Evolutionary conservation across 2,888 invertebrate genomes (phyloP), one percentile per base, ranked within the genome.

Genomic region (Lochmaea crataegi): DNA sequence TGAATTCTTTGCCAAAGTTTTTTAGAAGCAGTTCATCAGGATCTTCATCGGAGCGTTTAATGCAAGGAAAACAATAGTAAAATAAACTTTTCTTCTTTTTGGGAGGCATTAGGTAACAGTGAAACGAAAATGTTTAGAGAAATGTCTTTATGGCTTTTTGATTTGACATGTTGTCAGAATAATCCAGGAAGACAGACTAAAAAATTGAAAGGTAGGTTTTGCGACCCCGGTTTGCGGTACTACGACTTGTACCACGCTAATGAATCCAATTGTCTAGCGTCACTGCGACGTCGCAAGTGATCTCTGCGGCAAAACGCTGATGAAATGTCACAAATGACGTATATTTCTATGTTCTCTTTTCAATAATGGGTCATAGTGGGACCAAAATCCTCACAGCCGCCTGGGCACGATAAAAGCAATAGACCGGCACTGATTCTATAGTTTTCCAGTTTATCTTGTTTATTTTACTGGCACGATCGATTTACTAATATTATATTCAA

Each of bases 1-100:
- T 76, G 73, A 79, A 79, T 48, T 80, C 78, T 48, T 70, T 74
- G 1, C 77, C 76, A 56, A 79, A 80, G 58, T 70, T 73, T 26
- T 76, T 71, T n/a, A 72, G 66, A 57, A 78, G 73, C 11, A 75
- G 65, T 41, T 79, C 78, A 67, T 78, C 75, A 56, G 74, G 66
- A 16, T 76, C 71, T 53, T 71, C 56, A 14, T 73, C 58, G 38
- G 76, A 58, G 16, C 57, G 51, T 65, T 74, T 72, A 12, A 76
- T 60, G 68, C 78, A 79, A 58, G 79, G 77, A 48, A 74, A 74
- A 60, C 78, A 78, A 12, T 69, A 58, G 18, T 69, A 56, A 38
- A 73, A 71, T 11, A 71, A 11, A 42, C 45, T 61, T 65, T 70
- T 69, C 10, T 42, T 68, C 38, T 26, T 51, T 51, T 61, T 68